Evolutionary conservation across 2,888 invertebrate species (phyloP).

Genomic region (Apoda limacodes): DNA sequence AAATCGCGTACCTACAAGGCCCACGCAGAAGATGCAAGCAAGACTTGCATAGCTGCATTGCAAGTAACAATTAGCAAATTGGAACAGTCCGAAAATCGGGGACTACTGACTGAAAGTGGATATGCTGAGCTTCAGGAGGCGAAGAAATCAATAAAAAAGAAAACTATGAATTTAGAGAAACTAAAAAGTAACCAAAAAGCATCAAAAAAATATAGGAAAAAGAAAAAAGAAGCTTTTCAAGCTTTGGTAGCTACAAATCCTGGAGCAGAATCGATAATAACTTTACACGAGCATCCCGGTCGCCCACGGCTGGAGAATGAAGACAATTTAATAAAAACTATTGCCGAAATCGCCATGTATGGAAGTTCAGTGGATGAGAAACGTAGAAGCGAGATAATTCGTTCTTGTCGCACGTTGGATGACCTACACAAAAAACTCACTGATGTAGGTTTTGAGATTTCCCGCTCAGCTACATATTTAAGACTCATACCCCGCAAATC

Average conservation of each 20-base stretch:
- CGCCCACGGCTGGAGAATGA: constrained; percentile 17
- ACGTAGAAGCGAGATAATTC: constrained; percentile 5
- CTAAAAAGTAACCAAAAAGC: too few relatives aligned
- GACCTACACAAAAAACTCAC: constrained; percentile 13
- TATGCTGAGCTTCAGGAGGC: too few relatives aligned
- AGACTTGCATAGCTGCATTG: too few relatives aligned
- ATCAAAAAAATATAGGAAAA: too few relatives aligned
- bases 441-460: constrained; percentile 15
- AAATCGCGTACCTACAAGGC: too few relatives aligned
- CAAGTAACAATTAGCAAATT: too few relatives aligned
- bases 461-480: constrained; percentile 12
- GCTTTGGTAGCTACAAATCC: constrained; percentile 8
- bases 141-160: too few relatives aligned
- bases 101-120: too few relatives aligned
- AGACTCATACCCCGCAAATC: constrained; percentile 12
- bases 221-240: constrained; percentile 8
- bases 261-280: not conserved
- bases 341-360: constrained; percentile 15
- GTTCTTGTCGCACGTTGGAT: constrained; percentile 10
- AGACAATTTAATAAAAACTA: constrained; percentile 16
- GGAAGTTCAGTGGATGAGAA: too few relatives aligned
- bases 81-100: too few relatives aligned
- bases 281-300: constrained; percentile 8
- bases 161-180: too few relatives aligned
- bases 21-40: too few relatives aligned